phyloP scores from a whole-genome alignment of 2,113 vertebrate species.

The Strigops habroptila region DNA sequence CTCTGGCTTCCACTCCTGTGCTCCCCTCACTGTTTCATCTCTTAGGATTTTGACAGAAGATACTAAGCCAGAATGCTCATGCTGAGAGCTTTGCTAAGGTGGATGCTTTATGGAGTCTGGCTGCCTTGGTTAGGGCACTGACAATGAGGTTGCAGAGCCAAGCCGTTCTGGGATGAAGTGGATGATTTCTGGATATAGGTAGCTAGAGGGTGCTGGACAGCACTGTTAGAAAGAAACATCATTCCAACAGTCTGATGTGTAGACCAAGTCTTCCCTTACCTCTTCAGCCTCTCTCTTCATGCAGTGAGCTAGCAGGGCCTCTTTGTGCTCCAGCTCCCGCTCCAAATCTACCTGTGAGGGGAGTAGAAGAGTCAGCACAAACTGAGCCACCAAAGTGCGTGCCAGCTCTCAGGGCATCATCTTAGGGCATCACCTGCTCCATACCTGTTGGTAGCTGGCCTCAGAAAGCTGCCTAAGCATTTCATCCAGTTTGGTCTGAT shows the following conservation, averaged over 20 bases:
- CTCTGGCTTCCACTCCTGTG: not conserved
- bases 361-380: not conserved
- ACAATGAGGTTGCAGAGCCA: not conserved
- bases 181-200: not conserved
- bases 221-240: not conserved
- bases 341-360: conserved; percentile 80
- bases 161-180: not conserved
- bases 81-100: not conserved
- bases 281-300: conserved; percentile 82
- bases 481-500: conserved; percentile 88
- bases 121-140: not conserved
- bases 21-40: not conserved
- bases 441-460: conserved; percentile 85
- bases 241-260: not conserved
- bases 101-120: not conserved
- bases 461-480: conserved; percentile 81
- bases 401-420: not conserved
- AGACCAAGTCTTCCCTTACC: conserved; percentile 62
- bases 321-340: conserved; percentile 84
- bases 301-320: conserved; percentile 80
- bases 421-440: not conserved
- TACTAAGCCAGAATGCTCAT: not conserved
- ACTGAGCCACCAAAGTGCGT: not conserved
- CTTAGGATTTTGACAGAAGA: not conserved
- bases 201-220: not conserved